A percentile compares a stretch with the other conserved stretches of the same genome.
Conservation (phyloP, 2,113 vertebrate species). For the Microtus pennsylvanicus region DNA sequence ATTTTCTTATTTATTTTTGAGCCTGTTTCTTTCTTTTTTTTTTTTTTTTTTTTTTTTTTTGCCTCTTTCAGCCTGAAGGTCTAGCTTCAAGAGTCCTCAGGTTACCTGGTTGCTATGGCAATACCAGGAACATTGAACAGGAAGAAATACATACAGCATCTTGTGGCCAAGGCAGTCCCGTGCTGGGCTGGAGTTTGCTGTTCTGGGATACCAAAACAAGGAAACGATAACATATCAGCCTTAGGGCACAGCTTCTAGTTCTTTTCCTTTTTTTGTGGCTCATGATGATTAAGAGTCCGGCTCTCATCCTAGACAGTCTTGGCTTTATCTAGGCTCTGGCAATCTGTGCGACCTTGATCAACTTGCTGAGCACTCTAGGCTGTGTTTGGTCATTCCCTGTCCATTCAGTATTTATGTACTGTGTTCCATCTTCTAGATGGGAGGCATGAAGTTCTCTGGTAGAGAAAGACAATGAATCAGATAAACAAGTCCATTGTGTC, state of each 20-base stretch:
- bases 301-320: background rate
- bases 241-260: background rate
- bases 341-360: background rate
- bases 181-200: background rate
- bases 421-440: conserved; percentile 7
- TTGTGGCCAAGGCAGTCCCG: background rate
- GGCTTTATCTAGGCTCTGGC: background rate
- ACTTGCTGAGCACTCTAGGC: background rate
- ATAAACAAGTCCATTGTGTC: background rate
- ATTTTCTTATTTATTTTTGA: conserved; percentile 49
- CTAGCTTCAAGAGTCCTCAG: conserved; percentile 55
- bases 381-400: background rate
- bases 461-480: background rate
- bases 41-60: background rate
- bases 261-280: conserved; percentile 29
- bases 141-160: background rate
- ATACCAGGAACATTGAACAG: background rate
- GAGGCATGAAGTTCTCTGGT: background rate
- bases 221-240: background rate
- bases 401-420: background rate
- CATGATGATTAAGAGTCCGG: background rate
- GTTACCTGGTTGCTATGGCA: conserved; percentile 46
- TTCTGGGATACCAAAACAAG: conserved; percentile 29
- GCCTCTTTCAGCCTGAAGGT: no score
- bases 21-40: background rate